A percentile compares a stretch with the other conserved stretches of the same genome.
Conservation (phyloP, 2,113 vertebrate genomes). For the Cynocephalus volans region DNA sequence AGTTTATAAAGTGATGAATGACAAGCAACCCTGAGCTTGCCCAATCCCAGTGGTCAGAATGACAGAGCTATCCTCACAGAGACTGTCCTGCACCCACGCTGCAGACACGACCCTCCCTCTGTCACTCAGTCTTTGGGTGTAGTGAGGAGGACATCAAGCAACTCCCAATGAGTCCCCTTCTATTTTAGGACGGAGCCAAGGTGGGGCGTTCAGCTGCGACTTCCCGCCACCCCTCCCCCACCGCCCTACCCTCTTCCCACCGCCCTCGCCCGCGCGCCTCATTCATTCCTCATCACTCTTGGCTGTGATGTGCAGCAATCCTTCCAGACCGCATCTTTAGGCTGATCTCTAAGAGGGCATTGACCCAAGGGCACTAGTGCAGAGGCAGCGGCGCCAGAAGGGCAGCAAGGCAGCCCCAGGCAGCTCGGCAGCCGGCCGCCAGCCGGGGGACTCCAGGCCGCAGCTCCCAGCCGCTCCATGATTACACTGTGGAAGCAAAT, state of each 20-base stretch:
- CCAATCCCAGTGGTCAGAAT: neutral
- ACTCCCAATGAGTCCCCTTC: neutral
- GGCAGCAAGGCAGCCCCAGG: neutral
- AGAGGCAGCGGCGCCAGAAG: neutral
- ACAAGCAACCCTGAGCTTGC: too few species aligned
- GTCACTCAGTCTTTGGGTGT: accelerated
- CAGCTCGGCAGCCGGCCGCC: neutral
- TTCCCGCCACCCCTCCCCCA: accelerated
- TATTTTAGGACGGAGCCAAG: neutral
- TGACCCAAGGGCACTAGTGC: neutral
- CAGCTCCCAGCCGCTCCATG: neutral
- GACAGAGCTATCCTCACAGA: neutral
- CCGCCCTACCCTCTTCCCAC: neutral
- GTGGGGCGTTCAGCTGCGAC: neutral
- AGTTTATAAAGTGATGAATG: constrained; percentile 29
- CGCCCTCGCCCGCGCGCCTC: neutral
- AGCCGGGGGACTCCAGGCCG: neutral
- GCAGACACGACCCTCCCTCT: neutral
- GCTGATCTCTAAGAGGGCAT: neutral
- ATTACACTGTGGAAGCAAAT: neutral
- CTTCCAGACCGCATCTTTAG: neutral
- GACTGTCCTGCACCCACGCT: accelerated
- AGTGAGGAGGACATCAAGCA: neutral
- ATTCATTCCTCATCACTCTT: neutral
- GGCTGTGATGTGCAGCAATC: neutral